These are phyloP conservation scores for Melanostoma scalare DNA, from an alignment of 2,888 invertebrate species.

Conservation along the genomic window DNA sequence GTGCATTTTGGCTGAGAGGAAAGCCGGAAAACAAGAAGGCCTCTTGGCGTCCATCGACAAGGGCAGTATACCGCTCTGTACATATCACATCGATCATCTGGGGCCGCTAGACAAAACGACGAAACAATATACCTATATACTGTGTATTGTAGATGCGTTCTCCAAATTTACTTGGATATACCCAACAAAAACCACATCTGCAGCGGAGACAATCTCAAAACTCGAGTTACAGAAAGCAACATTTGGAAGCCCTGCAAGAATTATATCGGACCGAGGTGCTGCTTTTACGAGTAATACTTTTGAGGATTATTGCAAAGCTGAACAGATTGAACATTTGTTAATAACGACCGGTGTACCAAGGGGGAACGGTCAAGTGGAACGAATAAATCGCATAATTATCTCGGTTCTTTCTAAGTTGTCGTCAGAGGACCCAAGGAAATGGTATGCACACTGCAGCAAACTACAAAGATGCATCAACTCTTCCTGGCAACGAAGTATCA, in stretches of 20 bases:
- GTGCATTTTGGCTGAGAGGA: conserved; percentile 1
- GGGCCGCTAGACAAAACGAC: conserved; percentile 7
- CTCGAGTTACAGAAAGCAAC: neutral
- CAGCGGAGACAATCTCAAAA: conserved; percentile 16
- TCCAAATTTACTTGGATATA: conserved; percentile 9
- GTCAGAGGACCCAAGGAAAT: neutral
- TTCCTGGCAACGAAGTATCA: conserved; percentile 16
- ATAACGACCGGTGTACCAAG: neutral
- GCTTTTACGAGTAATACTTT: conserved; percentile 19
- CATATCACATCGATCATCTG: conserved; percentile 7
- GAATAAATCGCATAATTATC: conserved; percentile 8
- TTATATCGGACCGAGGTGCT: conserved; percentile 14
- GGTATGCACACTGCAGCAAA: neutral
- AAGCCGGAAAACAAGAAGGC: neutral
- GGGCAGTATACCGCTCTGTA: neutral
- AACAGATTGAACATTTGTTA: conserved; percentile 1
- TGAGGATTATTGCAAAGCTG: conserved; percentile 7
- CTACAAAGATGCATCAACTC: conserved; percentile 11
- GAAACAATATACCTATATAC: conserved; percentile 6
- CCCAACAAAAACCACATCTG: conserved; percentile 16
- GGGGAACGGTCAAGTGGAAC: neutral
- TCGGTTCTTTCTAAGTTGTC: conserved; percentile 9
- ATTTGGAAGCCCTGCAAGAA: conserved; percentile 9
- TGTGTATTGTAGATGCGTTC: conserved; percentile 5
- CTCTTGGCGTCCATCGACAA: conserved; percentile 9